Evolutionary conservation across 2,113 vertebrate genomes (phyloP), one percentile per base, ranked within the genome.

Genomic region (Ibidorhyncha struthersii): DNA sequence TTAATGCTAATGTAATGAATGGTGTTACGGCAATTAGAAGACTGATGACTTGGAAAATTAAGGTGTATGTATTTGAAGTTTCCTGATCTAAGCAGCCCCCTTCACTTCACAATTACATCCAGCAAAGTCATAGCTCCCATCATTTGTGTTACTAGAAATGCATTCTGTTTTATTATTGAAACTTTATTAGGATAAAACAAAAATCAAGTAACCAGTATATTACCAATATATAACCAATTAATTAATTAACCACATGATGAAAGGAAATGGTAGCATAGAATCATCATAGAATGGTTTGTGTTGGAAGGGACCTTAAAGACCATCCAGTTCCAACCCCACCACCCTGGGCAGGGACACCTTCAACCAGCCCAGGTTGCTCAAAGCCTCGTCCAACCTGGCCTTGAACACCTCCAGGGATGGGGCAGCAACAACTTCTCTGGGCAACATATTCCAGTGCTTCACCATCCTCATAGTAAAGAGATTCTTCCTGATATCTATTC

Each of bases 1-100:
- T 98, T 98, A 98, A 97, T 95, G 86, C 95, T 97, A 98, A 97
- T 81, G 95, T 98, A 98, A 98, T 98, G 98, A 98, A 98, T 96
- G 94, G 95, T 89, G 95, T 50, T 95, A 98, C 9, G 47, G 96
- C 97, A 98, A 98, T 98, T 98, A 98, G 94, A 98, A 97, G 98
- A 97, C 72, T 84, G 95, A 98, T 97, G 97, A 87, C 77, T 97
- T 97, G 97, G 97, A 98, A 98, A 98, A 98, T 98, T 91, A 97
- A 98, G 97, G 96, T 97, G 77, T 90, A 88, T 81, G 45, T 91
- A 94, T 96, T 84, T 92, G 65, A 98, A 95, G 81, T 96, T 97
- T 86, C 80, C 93, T 96, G 71, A 96, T 96, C 53, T 91, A 86
- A 97, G 90, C 74, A 85, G 84, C 94, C 89, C 93, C 93, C 92